Conservation (phyloP, 2,797 vertebrate species). For the Micropoecilia bifurca region DNA sequence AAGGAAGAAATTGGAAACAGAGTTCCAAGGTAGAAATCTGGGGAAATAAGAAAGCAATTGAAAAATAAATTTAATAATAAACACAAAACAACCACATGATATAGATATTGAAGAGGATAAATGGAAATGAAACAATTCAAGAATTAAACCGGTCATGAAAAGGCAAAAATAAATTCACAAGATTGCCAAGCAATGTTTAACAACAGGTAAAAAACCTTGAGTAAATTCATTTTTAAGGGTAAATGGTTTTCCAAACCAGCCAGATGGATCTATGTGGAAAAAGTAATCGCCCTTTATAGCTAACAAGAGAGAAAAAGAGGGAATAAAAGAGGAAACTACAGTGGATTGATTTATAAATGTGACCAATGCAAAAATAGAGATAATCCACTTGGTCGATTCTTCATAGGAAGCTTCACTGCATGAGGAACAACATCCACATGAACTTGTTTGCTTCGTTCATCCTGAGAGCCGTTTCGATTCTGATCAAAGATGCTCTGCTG, state of each 20-base stretch:
- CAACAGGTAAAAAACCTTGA: not conserved
- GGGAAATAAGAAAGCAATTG: not conserved
- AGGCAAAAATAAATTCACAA: not conserved
- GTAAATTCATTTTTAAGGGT: not conserved
- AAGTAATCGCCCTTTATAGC: not conserved
- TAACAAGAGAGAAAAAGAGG: not conserved
- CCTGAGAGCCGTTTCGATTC: constrained; percentile 86
- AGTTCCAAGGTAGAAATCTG: not conserved
- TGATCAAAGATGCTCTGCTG: constrained; percentile 85
- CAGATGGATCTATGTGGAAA: not conserved
- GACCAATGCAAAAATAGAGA: not conserved
- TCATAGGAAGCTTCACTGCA: constrained; percentile 87
- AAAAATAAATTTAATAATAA: not conserved
- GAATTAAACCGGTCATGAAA: not conserved
- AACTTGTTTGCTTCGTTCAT: constrained; percentile 92
- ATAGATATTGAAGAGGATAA: not conserved
- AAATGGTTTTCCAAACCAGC: not conserved
- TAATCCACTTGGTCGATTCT: constrained; percentile 12
- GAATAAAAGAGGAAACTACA: not conserved
- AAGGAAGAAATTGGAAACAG: not conserved
- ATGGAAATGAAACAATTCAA: not conserved
- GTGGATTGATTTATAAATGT: not conserved
- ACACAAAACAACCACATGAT: not conserved
- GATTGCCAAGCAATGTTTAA: not conserved
- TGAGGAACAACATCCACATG: constrained; percentile 93